A percentile compares a stretch with the other conserved stretches of the same genome.
These are phyloP conservation scores for Lasius platythorax DNA, from an alignment of 2,888 invertebrate genomes.

Conservation along the genomic window DNA sequence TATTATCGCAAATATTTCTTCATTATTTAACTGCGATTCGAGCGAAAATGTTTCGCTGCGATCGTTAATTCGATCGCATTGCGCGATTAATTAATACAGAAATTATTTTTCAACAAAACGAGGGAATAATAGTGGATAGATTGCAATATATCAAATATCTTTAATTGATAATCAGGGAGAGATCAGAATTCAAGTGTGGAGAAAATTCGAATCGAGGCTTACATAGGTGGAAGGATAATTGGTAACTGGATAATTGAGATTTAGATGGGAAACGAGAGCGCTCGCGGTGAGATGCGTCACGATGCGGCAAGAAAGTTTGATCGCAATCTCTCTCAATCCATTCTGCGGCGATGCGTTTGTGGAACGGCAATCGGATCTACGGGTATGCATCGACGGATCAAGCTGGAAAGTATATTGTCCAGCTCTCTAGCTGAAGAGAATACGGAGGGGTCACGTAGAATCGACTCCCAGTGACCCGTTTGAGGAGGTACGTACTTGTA, in stretches of 20 bases:
- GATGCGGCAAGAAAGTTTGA: not conserved
- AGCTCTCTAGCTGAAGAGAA: not conserved
- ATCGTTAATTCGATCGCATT: not conserved
- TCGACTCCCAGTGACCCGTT: not conserved
- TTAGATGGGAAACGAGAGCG: not conserved
- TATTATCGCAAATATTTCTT: not conserved
- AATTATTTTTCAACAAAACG: not conserved
- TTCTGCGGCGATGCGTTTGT: not conserved
- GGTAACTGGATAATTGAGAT: conserved; percentile 32
- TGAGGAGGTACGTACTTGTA: not conserved
- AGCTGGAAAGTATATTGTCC: conserved; percentile 5
- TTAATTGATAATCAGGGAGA: conserved; percentile 41
- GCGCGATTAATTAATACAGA: not conserved
- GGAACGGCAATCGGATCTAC: not conserved
- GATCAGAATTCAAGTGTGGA: conserved; percentile 16
- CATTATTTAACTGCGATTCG: not conserved
- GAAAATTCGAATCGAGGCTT: not conserved
- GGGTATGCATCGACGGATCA: not conserved
- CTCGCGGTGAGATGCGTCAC: not conserved
- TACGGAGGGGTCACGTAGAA: not conserved
- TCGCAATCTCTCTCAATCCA: conserved; percentile 5
- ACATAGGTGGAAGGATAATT: conserved; percentile 13
- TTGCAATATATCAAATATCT: not conserved
- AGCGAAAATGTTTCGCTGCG: not conserved
- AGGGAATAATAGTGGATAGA: not conserved